A percentile compares a stretch with the other conserved stretches of the same genome.
Conservation (phyloP, 2,888 invertebrate genomes). For the Brenthis hecate region DNA sequence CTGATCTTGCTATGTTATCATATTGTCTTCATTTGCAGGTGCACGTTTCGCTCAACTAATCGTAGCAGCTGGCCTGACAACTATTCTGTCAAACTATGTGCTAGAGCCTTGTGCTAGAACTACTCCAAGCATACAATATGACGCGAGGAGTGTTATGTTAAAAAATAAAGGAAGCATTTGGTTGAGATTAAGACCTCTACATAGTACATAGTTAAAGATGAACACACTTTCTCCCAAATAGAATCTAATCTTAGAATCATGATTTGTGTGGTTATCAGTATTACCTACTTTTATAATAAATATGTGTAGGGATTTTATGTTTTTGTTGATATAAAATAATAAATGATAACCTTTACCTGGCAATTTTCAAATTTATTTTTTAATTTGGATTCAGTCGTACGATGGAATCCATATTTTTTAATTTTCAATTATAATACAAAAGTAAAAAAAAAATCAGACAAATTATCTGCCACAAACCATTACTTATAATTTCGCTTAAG, state of each 20-base stretch:
- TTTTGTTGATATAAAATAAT: not conserved
- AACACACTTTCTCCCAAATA: not conserved
- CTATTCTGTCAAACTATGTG: slow-evolving; percentile 56
- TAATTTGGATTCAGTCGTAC: slow-evolving; percentile 3
- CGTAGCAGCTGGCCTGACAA: slow-evolving; percentile 63
- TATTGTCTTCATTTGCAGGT: slow-evolving; percentile 55
- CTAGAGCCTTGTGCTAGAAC: slow-evolving; percentile 70
- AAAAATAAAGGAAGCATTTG: slow-evolving; percentile 77
- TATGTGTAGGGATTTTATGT: not conserved
- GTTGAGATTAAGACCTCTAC: slow-evolving; percentile 58
- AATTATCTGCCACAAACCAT: too few relatives aligned
- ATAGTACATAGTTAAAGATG: slow-evolving; percentile 1
- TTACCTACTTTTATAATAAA: slow-evolving; percentile 13
- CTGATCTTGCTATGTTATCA: not conserved
- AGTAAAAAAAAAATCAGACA: not conserved
- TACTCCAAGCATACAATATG: slow-evolving; percentile 65
- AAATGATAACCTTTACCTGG: slow-evolving; percentile 31
- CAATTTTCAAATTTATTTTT: slow-evolving; percentile 26
- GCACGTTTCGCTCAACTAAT: slow-evolving; percentile 71
- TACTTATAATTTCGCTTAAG: too few relatives aligned
- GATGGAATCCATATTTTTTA: not conserved
- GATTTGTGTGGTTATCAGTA: slow-evolving; percentile 14
- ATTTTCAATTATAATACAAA: not conserved
- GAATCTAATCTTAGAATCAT: not conserved
- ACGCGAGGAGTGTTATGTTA: slow-evolving; percentile 73